These are phyloP conservation scores for Drosophila varians DNA, from an alignment of 1,140 invertebrate genomes.

Conservation along the genomic window DNA sequence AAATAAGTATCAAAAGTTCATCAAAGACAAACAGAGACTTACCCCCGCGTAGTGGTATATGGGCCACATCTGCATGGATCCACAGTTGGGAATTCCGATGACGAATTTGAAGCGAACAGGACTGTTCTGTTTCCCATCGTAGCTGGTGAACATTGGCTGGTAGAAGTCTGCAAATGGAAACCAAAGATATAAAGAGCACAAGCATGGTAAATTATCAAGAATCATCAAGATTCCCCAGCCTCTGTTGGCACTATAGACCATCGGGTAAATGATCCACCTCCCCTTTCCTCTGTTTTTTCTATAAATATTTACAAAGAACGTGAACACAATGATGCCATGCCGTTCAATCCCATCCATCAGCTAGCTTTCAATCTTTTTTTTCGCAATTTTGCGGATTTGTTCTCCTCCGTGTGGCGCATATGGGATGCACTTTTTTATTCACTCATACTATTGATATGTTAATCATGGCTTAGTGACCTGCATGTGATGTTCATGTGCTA, in stretches of 20 bases:
- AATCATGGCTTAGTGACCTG: slow-evolving; percentile 7
- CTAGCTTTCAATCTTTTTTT: slow-evolving; percentile 8
- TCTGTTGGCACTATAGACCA: slow-evolving; percentile 10
- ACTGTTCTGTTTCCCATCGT: slow-evolving; percentile 85
- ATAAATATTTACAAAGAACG: slow-evolving; percentile 39
- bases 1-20: not conserved
- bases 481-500: slow-evolving; percentile 2
- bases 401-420: slow-evolving; percentile 18
- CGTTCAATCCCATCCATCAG: slow-evolving; percentile 18
- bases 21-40: not conserved
- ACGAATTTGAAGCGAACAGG: slow-evolving; percentile 83
- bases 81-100: slow-evolving; percentile 89
- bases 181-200: slow-evolving; percentile 3
- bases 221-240: slow-evolving; percentile 20
- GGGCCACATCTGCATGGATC: slow-evolving; percentile 88
- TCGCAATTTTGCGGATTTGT: slow-evolving; percentile 34
- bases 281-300: not conserved
- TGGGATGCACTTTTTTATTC: slow-evolving; percentile 11
- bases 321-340: slow-evolving; percentile 11
- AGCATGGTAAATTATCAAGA: slow-evolving; percentile 14
- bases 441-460: slow-evolving; percentile 18
- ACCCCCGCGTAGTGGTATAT: slow-evolving; percentile 87
- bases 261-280: slow-evolving; percentile 3
- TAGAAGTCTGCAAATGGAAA: slow-evolving; percentile 84
- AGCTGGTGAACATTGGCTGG: slow-evolving; percentile 86